Conservation (phyloP, 2,888 invertebrate genomes). For the Argyra leucocephala region DNA sequence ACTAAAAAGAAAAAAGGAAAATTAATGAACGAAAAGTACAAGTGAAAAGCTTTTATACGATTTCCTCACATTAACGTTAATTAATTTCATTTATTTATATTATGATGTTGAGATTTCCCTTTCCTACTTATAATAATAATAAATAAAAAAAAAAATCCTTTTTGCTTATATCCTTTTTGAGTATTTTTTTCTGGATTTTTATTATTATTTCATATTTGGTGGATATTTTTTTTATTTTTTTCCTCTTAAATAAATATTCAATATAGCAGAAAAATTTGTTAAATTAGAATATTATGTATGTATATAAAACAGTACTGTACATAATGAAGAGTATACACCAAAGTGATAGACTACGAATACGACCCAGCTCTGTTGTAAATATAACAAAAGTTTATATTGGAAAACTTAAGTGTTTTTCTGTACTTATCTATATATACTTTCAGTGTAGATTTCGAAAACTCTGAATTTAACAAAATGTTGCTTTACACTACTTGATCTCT, state of each 20-base stretch:
- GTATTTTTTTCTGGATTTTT: background rate
- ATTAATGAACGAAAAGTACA: background rate
- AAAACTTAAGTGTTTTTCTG: too few species aligned
- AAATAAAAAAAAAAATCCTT: background rate
- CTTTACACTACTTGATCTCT: too few species aligned
- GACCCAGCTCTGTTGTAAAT: too few species aligned
- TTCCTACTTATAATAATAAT: background rate
- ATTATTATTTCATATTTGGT: too few species aligned
- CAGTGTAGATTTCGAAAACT: too few species aligned
- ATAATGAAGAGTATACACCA: too few species aligned
- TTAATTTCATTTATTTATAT: conserved; percentile 2
- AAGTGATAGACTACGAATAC: too few species aligned
- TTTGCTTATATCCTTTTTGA: background rate
- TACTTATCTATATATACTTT: too few species aligned
- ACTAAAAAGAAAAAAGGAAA: background rate
- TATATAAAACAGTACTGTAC: too few species aligned
- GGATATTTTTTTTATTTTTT: background rate
- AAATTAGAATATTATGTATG: too few species aligned
- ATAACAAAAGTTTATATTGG: too few species aligned
- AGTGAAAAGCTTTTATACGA: conserved; percentile 4
- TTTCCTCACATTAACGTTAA: conserved; percentile 6
- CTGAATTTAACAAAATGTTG: too few species aligned
- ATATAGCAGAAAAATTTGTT: background rate
- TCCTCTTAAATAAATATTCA: background rate
- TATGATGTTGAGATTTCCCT: background rate